phyloP scores from a whole-genome alignment of 2,113 vertebrate genomes.

The Podarcis cretensis region DNA sequence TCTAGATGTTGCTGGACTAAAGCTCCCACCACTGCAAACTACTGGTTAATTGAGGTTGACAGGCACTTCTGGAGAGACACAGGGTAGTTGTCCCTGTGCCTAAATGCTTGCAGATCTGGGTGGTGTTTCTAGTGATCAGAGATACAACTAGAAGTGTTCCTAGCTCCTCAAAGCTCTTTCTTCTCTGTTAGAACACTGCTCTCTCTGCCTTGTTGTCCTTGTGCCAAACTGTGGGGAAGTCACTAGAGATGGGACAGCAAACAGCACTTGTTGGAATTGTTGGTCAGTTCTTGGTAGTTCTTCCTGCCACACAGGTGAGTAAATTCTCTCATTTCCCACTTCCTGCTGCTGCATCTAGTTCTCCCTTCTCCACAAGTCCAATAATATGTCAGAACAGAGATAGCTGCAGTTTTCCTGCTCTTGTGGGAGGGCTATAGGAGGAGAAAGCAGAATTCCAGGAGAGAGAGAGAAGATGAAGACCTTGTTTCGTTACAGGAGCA shows the following conservation, averaged over 20 bases:
- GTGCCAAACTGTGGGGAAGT: slow-evolving; percentile 72
- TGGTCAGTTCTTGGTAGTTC: slow-evolving; percentile 81
- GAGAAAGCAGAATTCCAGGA: neutral
- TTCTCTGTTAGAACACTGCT: slow-evolving; percentile 77
- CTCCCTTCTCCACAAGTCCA: neutral
- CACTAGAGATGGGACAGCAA: slow-evolving; percentile 68
- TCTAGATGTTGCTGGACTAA: too few relatives aligned
- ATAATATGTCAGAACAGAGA: neutral
- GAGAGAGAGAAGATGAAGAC: too few relatives aligned
- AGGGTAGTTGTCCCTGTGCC: too few relatives aligned
- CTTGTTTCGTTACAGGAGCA: neutral
- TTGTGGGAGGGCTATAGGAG: neutral
- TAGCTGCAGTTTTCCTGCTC: neutral
- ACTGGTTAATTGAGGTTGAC: too few relatives aligned
- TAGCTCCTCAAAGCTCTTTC: neutral
- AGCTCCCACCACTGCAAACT: too few relatives aligned
- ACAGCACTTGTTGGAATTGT: slow-evolving; percentile 67
- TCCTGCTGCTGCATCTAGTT: neutral
- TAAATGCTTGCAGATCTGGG: too few relatives aligned
- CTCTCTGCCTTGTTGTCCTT: slow-evolving; percentile 79
- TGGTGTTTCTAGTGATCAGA: too few relatives aligned
- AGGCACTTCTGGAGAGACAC: too few relatives aligned
- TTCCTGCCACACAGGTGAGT: slow-evolving; percentile 84
- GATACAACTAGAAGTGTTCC: neutral
- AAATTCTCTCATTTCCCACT: neutral